These are phyloP conservation scores for Pteronura brasiliensis DNA, from an alignment of 2,113 vertebrate species.

Conservation along the genomic window DNA sequence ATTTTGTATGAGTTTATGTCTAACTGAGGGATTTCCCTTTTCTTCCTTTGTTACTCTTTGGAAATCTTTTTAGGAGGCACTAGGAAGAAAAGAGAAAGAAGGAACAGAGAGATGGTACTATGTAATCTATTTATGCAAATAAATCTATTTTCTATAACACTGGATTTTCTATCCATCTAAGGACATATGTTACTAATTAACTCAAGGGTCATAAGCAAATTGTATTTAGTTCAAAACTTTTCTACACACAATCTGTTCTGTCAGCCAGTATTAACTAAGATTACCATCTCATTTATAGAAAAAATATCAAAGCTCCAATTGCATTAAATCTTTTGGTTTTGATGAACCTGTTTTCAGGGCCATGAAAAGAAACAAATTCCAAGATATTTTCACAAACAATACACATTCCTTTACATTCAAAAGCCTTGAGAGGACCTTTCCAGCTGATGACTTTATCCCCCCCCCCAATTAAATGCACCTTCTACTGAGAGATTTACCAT, in stretches of 20 bases:
- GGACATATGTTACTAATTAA: constrained; percentile 24
- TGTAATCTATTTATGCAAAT: neutral
- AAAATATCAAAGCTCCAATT: neutral
- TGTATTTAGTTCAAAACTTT: neutral
- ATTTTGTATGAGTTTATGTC: neutral
- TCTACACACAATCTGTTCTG: neutral
- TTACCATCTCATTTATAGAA: neutral
- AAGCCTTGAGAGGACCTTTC: neutral
- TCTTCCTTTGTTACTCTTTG: neutral
- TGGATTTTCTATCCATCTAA: neutral
- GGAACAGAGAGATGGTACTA: neutral
- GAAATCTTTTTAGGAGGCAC: neutral
- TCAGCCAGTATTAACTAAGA: neutral
- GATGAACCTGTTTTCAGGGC: neutral
- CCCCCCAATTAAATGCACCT: neutral
- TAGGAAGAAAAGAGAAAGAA: neutral
- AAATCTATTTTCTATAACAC: neutral
- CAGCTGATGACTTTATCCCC: neutral
- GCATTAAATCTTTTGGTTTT: neutral
- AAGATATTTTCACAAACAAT: neutral
- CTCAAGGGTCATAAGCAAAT: constrained; percentile 5
- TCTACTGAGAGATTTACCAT: neutral
- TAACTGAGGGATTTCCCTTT: neutral
- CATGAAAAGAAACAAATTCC: neutral
- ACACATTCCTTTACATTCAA: neutral